Evolutionary conservation across 2,888 invertebrate species (phyloP).

Genomic region (Diogma glabrata): DNA sequence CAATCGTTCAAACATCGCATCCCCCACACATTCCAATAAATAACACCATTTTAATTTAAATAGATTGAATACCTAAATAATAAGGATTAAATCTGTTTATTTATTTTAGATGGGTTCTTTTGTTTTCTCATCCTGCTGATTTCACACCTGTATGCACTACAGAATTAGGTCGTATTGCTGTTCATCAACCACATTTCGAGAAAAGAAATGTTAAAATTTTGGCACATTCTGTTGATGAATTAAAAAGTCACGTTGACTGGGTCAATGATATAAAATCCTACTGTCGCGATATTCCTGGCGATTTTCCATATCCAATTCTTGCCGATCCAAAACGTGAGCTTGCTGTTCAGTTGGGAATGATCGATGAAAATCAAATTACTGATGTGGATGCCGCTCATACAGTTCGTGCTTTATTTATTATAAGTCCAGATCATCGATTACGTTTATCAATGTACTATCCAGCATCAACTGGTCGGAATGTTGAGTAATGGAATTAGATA

Average conservation of each 20-base stretch:
- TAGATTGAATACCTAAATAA: too few relatives aligned
- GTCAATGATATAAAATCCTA: conserved; percentile 62
- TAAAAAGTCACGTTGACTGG: conserved; percentile 66
- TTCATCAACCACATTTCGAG: conserved; percentile 54
- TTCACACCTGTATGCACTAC: conserved; percentile 88
- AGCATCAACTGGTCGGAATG: conserved; percentile 74
- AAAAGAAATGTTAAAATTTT: conserved; percentile 63
- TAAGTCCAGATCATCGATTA: conserved; percentile 68
- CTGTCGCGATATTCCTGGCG: conserved; percentile 54
- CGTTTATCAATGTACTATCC: conserved; percentile 75
- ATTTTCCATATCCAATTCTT: conserved; percentile 73
- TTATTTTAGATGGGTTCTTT: conserved; percentile 80
- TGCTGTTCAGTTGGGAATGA: conserved; percentile 64
- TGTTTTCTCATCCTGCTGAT: conserved; percentile 82
- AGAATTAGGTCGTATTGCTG: conserved; percentile 64
- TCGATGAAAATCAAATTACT: conserved; percentile 60
- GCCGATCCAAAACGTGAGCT: conserved; percentile 61
- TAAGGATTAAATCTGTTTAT: too few relatives aligned
- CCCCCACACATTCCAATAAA: too few relatives aligned
- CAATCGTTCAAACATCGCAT: too few relatives aligned
- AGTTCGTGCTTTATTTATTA: conserved; percentile 64
- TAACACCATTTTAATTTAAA: too few relatives aligned
- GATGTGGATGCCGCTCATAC: conserved; percentile 55
- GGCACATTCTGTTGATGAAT: conserved; percentile 67
- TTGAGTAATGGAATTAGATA: conserved; percentile 69